Evolutionary conservation across 2,797 vertebrate species (phyloP).

Genomic region (Sebastes alutus): DNA sequence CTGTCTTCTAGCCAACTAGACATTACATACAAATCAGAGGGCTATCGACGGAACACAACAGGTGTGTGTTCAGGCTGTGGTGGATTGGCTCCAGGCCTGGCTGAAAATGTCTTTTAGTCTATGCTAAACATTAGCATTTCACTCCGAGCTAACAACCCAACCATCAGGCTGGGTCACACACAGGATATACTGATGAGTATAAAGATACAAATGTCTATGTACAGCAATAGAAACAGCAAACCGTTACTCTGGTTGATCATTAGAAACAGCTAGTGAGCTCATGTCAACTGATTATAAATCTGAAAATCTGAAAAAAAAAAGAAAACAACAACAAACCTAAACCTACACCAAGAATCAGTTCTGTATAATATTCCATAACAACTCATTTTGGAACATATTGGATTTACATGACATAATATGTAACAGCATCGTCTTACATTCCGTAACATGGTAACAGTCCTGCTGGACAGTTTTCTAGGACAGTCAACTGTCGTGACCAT

Average conservation of each 20-base stretch:
- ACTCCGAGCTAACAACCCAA: slow-evolving; percentile 30
- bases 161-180: slow-evolving; percentile 12
- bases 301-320: slow-evolving; percentile 17
- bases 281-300: slow-evolving; percentile 44
- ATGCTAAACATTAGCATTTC: slow-evolving; percentile 58
- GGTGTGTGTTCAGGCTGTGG: background rate
- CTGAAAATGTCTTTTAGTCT: slow-evolving; percentile 8
- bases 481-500: background rate
- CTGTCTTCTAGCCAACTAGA: background rate
- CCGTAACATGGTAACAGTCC: background rate
- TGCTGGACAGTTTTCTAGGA: background rate
- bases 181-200: slow-evolving; percentile 42
- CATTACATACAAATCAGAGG: background rate
- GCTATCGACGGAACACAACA: background rate
- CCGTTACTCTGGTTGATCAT: background rate
- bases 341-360: slow-evolving; percentile 7
- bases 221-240: slow-evolving; percentile 61
- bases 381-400: background rate
- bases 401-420: background rate
- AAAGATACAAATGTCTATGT: slow-evolving; percentile 69
- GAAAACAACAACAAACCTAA: slow-evolving; percentile 15
- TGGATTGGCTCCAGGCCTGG: background rate
- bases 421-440: background rate
- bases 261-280: slow-evolving; percentile 39
- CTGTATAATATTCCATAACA: background rate